Percentiles rank a stretch among this genome's conserved stretches.
Evolutionary conservation across 1,140 invertebrate species (phyloP).

Genomic region (Rhopalosiphum maidis): DNA sequence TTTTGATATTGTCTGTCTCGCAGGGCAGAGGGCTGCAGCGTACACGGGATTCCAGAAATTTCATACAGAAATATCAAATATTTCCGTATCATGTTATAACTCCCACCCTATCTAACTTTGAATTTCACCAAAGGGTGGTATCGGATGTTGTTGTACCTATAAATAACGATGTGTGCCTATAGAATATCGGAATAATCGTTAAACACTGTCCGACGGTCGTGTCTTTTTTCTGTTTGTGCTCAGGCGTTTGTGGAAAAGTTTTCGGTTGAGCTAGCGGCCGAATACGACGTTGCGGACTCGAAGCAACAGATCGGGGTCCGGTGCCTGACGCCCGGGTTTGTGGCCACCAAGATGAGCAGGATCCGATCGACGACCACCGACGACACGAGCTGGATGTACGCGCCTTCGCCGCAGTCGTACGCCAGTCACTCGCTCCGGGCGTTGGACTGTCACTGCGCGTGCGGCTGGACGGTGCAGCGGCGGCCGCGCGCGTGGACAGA

Average conservation of each 20-base stretch:
- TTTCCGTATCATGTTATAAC: too few species aligned
- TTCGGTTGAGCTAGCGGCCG: slow-evolving; percentile 77
- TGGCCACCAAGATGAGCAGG: slow-evolving; percentile 92
- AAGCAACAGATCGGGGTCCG: slow-evolving; percentile 79
- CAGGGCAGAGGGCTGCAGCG: too few species aligned
- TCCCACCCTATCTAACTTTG: too few species aligned
- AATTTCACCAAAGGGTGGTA: too few species aligned
- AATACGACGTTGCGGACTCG: slow-evolving; percentile 69
- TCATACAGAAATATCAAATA: too few species aligned
- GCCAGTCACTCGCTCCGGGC: background rate
- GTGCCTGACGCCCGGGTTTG: slow-evolving; percentile 84
- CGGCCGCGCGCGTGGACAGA: too few species aligned
- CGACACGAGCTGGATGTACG: background rate
- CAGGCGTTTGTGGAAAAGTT: slow-evolving; percentile 86
- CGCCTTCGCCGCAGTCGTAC: background rate
- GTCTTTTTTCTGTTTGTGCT: slow-evolving; percentile 60
- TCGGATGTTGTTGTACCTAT: too few species aligned
- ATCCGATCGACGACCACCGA: slow-evolving; percentile 73
- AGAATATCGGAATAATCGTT: too few species aligned
- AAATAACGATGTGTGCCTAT: too few species aligned
- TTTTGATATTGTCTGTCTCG: too few species aligned
- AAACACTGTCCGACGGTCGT: too few species aligned
- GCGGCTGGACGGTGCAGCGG: background rate
- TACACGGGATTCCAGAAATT: too few species aligned
- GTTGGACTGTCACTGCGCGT: slow-evolving; percentile 16